Conservation (phyloP, 2,113 vertebrate genomes). For the Cairina moschata region DNA sequence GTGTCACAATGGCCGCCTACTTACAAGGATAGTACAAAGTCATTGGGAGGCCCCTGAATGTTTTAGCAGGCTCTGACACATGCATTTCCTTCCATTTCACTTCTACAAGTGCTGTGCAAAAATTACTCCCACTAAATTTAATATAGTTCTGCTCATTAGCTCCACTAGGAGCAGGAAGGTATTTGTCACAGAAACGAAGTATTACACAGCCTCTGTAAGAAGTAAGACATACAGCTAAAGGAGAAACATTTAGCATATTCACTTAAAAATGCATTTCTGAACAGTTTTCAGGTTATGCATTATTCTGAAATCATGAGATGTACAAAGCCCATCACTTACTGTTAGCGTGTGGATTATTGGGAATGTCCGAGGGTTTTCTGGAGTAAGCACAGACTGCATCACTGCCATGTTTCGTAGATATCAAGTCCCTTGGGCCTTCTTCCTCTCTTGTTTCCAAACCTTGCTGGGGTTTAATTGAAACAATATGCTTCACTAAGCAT, state of each 20-base stretch:
- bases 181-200: not conserved
- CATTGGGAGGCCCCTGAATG: not conserved
- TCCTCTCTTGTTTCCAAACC: constrained; percentile 47
- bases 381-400: constrained; percentile 9
- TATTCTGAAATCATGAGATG: not conserved
- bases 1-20: not conserved
- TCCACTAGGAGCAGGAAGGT: not conserved
- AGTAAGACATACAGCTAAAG: not conserved
- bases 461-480: constrained; percentile 67
- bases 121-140: not conserved
- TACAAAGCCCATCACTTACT: constrained; percentile 39
- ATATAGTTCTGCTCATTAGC: not conserved
- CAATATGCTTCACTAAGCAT: constrained; percentile 48
- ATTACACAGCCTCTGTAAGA: not conserved
- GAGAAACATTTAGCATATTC: not conserved
- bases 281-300: not conserved
- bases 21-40: not conserved
- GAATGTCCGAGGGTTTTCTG: not conserved
- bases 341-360: constrained; percentile 5
- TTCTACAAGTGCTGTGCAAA: not conserved
- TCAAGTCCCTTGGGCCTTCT: constrained; percentile 14
- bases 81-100: not conserved
- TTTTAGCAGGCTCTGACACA: not conserved
- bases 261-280: not conserved
- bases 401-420: constrained; percentile 8